Evolutionary conservation across 2,113 vertebrate genomes (phyloP).

Genomic region (Scolopax mira): DNA sequence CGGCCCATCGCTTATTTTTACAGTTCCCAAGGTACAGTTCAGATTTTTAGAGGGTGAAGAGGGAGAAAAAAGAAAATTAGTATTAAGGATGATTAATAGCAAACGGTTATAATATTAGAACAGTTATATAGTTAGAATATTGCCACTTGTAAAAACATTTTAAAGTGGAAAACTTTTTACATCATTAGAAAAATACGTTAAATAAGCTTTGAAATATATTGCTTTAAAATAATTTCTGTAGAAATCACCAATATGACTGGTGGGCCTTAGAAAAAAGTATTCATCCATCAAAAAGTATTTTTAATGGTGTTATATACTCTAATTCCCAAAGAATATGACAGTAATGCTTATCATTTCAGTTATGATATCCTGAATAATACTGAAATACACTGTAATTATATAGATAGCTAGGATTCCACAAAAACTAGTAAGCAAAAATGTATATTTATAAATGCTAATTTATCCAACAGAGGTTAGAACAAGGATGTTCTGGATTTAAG

Average conservation of each 20-base stretch:
- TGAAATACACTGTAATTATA: neutral
- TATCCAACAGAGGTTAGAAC: neutral
- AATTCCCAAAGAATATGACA: neutral
- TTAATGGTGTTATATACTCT: neutral
- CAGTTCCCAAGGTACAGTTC: neutral
- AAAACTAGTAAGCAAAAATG: neutral
- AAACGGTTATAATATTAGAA: neutral
- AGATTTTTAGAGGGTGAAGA: conserved; percentile 1
- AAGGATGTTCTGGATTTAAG: neutral
- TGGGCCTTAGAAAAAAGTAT: neutral
- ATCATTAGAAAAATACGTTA: conserved; percentile 11
- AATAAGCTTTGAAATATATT: neutral
- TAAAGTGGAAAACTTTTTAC: neutral
- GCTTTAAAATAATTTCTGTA: neutral
- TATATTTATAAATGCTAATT: neutral
- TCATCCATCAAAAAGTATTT: too few species aligned
- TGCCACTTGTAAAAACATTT: conserved; percentile 44
- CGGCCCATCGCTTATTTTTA: neutral
- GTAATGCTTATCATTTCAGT: neutral
- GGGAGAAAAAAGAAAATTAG: neutral
- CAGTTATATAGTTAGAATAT: neutral
- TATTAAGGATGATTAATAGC: conserved; percentile 38
- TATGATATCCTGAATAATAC: neutral
- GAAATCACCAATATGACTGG: neutral
- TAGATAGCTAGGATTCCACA: neutral